phyloP scores from a whole-genome alignment of 2,888 invertebrate genomes.

The Hypomecis punctinalis region DNA sequence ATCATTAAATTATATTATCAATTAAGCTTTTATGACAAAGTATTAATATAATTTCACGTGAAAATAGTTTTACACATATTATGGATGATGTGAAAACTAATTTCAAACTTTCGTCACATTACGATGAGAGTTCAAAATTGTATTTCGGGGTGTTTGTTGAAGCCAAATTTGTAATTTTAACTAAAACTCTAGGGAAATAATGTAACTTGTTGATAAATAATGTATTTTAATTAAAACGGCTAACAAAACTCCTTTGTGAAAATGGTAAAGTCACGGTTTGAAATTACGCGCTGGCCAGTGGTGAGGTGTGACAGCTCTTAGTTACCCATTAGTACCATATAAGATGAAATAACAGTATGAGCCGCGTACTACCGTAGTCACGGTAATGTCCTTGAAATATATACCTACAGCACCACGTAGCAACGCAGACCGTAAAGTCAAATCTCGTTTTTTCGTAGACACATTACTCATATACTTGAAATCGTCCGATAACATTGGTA shows the following conservation, averaged over 20 bases:
- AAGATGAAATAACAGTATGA: too few relatives aligned
- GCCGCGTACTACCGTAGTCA: too few relatives aligned
- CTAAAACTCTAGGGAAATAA: constrained; percentile 4
- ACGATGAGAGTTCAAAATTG: constrained; percentile 1
- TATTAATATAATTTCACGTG: too few relatives aligned
- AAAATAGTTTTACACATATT: background rate
- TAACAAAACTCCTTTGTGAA: background rate
- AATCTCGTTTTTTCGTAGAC: too few relatives aligned
- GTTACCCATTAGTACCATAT: background rate
- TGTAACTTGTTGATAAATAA: constrained; percentile 6
- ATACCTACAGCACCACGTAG: too few relatives aligned
- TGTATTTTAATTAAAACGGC: constrained; percentile 6
- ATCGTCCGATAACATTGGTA: too few relatives aligned
- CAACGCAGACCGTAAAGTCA: too few relatives aligned
- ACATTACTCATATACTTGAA: too few relatives aligned
- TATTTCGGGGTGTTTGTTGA: background rate
- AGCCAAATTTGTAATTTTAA: background rate
- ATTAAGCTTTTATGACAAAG: too few relatives aligned
- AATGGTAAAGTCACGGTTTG: constrained; percentile 11
- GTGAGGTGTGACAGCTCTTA: constrained; percentile 3
- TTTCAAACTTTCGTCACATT: constrained; percentile 6
- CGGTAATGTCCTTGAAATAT: too few relatives aligned
- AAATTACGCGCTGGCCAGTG: constrained; percentile 12
- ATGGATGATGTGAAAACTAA: background rate
- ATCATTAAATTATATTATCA: too few relatives aligned